Base-by-base conservation (phyloP, 2,888 invertebrate genomes). In the Pseudococcus longispinus region DNA sequence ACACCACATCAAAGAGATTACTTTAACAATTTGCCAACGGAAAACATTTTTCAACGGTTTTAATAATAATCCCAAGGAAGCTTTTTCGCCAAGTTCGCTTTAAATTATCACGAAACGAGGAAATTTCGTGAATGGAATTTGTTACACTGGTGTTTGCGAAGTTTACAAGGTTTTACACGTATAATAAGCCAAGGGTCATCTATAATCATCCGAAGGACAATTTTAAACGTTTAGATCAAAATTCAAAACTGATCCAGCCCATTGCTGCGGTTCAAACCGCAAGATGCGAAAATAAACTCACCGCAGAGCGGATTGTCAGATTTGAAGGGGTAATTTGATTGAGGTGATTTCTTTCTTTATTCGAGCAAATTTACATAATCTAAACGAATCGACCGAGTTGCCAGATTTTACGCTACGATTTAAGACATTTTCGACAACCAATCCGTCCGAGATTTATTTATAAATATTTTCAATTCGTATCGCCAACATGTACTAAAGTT, bases 61-160 rank as follows among this genome's bases (percentile, higher is more conserved):
- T 29, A 26, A 70, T 18, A 26, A 70, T 70, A 70, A 70, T 70
- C 70, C 70, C 70, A 70, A 29, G 15, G 70, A 70, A 70, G 70
- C 70, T 70, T 60, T 60, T 60, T 8, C 23, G 60, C 9, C 2
- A 37, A 37, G 23, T 60, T 60, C 20, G 60, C 13, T 60, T 70
- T 32, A 29, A 70, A 70, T 70, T 70, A 70, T 70, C 70, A 26
- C 60, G 8, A 6, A 60, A 11, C 20, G 6, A 60, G 13, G 23
- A 60, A 23, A 60, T 70, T 29, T 70, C 70, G 15, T 70, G 18
- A 60, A 70, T 29, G 70, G 29, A 29, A 29, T 70, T 70, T 70
- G 5, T 18, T 32, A 70, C 26, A 29, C 15, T 11, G 23, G 26
- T n/a, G 26, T 65, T 65, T 65, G 26, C 29, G 32, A 70, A 18